Evolutionary conservation across 1,140 invertebrate genomes (phyloP), one percentile per base, ranked within the genome.

Genomic region (Tribolium castaneum): DNA sequence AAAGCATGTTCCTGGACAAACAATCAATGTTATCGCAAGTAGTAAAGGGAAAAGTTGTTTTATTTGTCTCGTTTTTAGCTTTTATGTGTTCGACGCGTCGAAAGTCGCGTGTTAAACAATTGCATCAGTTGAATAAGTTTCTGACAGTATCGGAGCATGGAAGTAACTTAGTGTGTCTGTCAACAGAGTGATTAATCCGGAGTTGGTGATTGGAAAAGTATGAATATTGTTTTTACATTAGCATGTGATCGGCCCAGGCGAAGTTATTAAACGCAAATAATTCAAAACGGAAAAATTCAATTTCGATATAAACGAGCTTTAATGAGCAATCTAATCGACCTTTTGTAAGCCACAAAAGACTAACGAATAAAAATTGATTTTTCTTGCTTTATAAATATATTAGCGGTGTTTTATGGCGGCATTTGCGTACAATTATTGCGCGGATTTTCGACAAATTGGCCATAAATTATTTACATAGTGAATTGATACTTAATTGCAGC

Each of bases 401-500:
- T 13, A 13, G 30, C 12, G 30, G 30, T 30, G 25, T 14, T 66
- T 62, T 66, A 13, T 35, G 14, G 12, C n/a, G 3, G 54, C 19
- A 59, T 59, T 59, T 19, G 54, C 59, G 30, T 35, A 66, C 59
- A 66, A 19, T 52, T 52, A 66, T 66, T 66, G 22, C 70, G 51
- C 74, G 51, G 76, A 59, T 77, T 73, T 77, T 66, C 34, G 10
- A 13, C 50, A 77, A 77, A 77, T 77, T 77, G 54, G 70, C 39
- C 51, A 49, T 77, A 70, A 77, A 73, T 77, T 77, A 77, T 77
- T 77, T 77, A 71, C 70, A 49, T 77, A 73, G 25, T 77, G 59
- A 73, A 77, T 66, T 73, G 76, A 73, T 77, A 77, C 50, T 77
- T 77, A 77, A 77, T 77, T 77, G 35, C 76, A 77, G 35, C 51